These are phyloP conservation scores for Bufotes viridis DNA, from an alignment of 2,797 vertebrate species.

Conservation along the genomic window DNA sequence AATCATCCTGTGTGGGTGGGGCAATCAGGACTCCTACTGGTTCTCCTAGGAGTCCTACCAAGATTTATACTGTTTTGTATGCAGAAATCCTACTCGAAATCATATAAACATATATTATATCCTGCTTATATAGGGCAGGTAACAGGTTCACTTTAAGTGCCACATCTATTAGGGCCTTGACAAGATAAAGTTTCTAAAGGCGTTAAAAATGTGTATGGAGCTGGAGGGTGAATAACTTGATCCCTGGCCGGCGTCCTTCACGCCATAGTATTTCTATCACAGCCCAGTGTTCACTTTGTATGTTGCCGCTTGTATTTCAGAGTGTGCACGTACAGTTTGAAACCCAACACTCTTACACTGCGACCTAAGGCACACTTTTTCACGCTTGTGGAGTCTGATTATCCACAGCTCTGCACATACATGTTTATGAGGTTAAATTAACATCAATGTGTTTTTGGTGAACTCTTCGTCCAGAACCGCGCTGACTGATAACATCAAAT, in stretches of 20 bases:
- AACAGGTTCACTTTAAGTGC: background rate
- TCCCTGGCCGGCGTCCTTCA: too few relatives aligned
- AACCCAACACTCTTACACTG: background rate
- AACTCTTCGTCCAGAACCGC: slow-evolving; percentile 9
- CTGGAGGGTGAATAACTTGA: too few relatives aligned
- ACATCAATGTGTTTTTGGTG: slow-evolving; percentile 31
- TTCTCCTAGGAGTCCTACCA: too few relatives aligned
- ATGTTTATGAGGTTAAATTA: slow-evolving; percentile 29
- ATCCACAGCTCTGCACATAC: slow-evolving; percentile 39
- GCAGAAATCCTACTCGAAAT: too few relatives aligned
- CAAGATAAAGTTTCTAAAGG: background rate
- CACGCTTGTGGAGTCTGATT: slow-evolving; percentile 33
- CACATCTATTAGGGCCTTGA: background rate
- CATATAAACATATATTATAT: too few relatives aligned
- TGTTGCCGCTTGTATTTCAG: background rate
- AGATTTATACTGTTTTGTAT: too few relatives aligned
- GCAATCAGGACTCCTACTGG: too few relatives aligned
- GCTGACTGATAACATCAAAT: slow-evolving; percentile 42
- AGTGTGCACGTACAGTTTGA: background rate
- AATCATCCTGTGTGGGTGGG: too few relatives aligned
- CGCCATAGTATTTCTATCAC: too few relatives aligned
- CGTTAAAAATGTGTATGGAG: background rate
- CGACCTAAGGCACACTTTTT: slow-evolving; percentile 30
- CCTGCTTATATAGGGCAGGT: too few relatives aligned
- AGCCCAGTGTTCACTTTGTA: too few relatives aligned